Percentiles rank a stretch among this genome's conserved stretches.
Conservation (phyloP, 2,797 vertebrate genomes). For the Myotis findleyi region DNA sequence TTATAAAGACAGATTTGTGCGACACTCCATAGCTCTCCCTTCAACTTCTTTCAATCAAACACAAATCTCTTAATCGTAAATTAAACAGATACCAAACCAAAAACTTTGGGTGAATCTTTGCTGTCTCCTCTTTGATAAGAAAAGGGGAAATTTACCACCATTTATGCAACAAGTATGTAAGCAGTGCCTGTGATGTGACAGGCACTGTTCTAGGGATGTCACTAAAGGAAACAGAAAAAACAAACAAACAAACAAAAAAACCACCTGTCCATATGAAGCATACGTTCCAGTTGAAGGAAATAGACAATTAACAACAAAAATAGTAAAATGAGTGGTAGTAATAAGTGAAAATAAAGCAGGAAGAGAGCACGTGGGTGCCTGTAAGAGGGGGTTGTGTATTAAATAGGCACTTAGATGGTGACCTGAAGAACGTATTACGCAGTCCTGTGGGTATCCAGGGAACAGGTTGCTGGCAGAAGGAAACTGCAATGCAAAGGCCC, state of each 20-base stretch:
- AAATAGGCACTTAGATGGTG: neutral
- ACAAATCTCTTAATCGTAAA: neutral
- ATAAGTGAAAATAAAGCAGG: neutral
- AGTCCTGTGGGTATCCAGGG: neutral
- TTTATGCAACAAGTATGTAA: neutral
- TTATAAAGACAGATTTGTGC: conserved; percentile 5
- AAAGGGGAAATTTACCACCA: neutral
- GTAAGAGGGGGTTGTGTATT: neutral
- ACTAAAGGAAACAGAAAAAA: neutral
- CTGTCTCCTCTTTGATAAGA: neutral
- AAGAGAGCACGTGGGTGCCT: neutral
- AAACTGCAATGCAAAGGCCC: neutral
- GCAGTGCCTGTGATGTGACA: neutral
- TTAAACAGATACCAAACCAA: neutral
- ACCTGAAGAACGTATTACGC: neutral
- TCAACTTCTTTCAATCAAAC: neutral
- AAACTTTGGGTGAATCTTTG: neutral
- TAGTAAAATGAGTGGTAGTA: neutral
- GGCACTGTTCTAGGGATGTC: neutral
- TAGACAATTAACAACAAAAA: neutral
- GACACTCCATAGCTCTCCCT: neutral
- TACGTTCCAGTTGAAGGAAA: neutral
- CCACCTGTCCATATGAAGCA: neutral
- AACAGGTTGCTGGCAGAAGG: neutral
- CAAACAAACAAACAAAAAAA: neutral